phyloP scores from a whole-genome alignment of 1,140 invertebrate genomes.

The Lethrus apterus region DNA sequence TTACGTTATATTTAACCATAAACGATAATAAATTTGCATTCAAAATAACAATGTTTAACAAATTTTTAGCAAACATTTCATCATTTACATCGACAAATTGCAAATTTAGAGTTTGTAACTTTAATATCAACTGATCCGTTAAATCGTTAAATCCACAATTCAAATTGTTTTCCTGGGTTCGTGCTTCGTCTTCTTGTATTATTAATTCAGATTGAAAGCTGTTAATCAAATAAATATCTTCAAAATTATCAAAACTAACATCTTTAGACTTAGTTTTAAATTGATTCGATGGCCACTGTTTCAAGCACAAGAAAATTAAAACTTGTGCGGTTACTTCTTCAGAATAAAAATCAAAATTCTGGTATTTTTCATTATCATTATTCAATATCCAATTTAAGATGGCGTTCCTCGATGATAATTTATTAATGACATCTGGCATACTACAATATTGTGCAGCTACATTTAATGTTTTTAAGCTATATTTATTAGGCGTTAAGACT shows the following conservation, averaged over 20 bases:
- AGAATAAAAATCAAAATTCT: constrained; percentile 16
- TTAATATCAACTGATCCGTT: background rate
- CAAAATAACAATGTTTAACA: too few relatives aligned
- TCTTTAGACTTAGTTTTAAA: constrained; percentile 3
- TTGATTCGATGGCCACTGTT: constrained; percentile 25
- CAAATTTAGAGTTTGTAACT: too few relatives aligned
- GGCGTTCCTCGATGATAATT: background rate
- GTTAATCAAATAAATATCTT: constrained; percentile 25
- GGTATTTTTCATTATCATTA: constrained; percentile 18
- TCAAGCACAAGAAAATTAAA: constrained; percentile 29
- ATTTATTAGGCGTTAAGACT: constrained; percentile 35
- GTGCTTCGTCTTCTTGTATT: background rate
- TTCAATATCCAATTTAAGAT: constrained; percentile 29
- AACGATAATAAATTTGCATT: background rate
- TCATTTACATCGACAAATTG: too few relatives aligned
- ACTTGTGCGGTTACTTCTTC: constrained; percentile 25
- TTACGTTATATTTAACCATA: background rate
- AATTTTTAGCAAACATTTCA: too few relatives aligned
- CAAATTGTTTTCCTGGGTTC: background rate
- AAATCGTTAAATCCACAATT: background rate
- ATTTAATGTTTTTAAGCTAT: constrained; percentile 40
- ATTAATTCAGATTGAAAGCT: constrained; percentile 22
- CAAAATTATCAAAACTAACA: constrained; percentile 12
- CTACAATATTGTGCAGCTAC: constrained; percentile 14
- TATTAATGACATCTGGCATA: constrained; percentile 2